phyloP scores from a whole-genome alignment of 2,797 vertebrate genomes.

The Artibeus lituratus region DNA sequence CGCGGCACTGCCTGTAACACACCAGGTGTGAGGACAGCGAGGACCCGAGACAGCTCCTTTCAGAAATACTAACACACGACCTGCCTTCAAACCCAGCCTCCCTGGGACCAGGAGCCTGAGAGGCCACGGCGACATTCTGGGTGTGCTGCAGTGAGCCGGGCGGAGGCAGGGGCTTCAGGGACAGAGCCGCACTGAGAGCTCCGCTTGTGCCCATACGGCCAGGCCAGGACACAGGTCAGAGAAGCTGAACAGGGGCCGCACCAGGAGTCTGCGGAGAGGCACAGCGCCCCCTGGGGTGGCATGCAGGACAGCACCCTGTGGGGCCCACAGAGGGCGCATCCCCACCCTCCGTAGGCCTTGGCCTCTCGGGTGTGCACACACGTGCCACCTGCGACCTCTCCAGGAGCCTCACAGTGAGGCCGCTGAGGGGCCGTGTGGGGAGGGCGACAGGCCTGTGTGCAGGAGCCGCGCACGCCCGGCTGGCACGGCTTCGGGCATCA shows the following conservation, averaged over 20 bases:
- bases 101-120: rapidly evolving
- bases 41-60: neutral
- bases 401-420: too few species aligned
- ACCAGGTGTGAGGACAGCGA: neutral
- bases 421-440: neutral
- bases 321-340: neutral
- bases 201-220: neutral
- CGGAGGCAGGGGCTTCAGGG: neutral
- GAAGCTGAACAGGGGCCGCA: neutral
- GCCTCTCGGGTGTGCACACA: neutral
- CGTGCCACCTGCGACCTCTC: neutral
- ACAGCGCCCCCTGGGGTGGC: neutral
- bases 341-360: neutral
- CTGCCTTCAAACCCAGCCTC: neutral
- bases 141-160: neutral
- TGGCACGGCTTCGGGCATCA: neutral
- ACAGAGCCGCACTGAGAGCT: neutral
- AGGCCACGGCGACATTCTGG: neutral
- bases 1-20: rapidly evolving
- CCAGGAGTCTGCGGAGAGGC: rapidly evolving
- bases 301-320: too few species aligned
- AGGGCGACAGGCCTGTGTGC: neutral
- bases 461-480: neutral
- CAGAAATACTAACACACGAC: neutral
- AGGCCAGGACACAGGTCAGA: neutral